Evolutionary conservation across 1,140 invertebrate species (phyloP), one percentile per base, ranked within the genome.

Genomic region (Atta texana): DNA sequence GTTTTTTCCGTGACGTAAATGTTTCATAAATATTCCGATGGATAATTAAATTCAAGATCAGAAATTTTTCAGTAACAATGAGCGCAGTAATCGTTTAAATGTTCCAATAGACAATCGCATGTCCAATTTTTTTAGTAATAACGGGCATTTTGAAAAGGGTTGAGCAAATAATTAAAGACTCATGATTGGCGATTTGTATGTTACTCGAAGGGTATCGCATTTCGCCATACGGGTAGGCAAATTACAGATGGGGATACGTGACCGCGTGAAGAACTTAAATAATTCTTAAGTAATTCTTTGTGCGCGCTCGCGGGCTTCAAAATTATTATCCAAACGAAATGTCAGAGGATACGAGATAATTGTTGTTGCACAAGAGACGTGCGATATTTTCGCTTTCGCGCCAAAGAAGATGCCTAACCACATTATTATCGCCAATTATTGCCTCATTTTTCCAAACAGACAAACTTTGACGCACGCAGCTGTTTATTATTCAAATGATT

Each of bases 281-380:
- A 78, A 85, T 85, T 85, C 72, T 49, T 85, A 77, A 85, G 82
- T 85, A 85, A 85, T 85, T 78, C 82, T 78, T 85, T 10, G 59
- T 68, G 53, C 80, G 82, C 49, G 72, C 61, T 74, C 71, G 71
- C 81, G 59, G 49, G 74, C 39, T 74, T 64, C 61, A 39, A 66
- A 64, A 84, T 87, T 66, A 89, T 89, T 88, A 88, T 88, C 75
- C 28, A 69, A 86, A 88, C 72, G 87, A 89, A 89, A 89, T 89
- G 88, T 89, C 88, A 88, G 87, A 89, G 81, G 81, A 89, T 72
- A 81, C 74, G 66, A 34, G 69, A 86, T 86, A 89, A 89, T 86
- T 76, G 82, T 74, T 24, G 55, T 89, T 75, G 44, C 71, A 76
- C 66, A 88, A 89, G 74, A 84, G 74, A 76, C 28, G 74, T 57